A percentile compares a stretch with the other conserved stretches of the same genome.
Conservation (phyloP, 2,888 invertebrate species). For the Epistrophella euchroma region DNA sequence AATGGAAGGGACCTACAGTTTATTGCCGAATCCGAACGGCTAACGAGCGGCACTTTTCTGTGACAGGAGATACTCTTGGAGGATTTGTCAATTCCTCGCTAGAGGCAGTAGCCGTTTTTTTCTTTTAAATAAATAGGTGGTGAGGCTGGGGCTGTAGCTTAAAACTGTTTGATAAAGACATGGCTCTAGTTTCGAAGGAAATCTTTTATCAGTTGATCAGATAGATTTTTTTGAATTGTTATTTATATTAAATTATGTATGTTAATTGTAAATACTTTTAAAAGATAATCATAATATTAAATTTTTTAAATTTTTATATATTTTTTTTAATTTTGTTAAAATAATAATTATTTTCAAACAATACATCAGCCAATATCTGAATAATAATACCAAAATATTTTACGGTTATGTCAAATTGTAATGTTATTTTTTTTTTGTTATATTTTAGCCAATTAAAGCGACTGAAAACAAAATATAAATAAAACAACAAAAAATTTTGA, state of each 20-base stretch:
- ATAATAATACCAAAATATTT: constrained; percentile 10
- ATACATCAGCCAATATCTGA: constrained; percentile 1
- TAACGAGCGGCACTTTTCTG: too few relatives aligned
- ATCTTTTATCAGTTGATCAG: background rate
- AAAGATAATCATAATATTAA: background rate
- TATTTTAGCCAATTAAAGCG: constrained; percentile 66
- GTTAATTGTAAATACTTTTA: background rate
- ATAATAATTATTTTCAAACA: constrained; percentile 5
- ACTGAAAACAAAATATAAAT: constrained; percentile 14
- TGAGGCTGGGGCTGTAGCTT: too few relatives aligned
- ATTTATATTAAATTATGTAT: background rate
- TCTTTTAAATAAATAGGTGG: too few relatives aligned
- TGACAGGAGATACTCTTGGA: too few relatives aligned
- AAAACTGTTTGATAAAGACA: too few relatives aligned
- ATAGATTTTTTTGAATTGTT: background rate
- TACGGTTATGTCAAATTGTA: background rate
- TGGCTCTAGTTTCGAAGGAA: background rate
- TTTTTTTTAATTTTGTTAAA: background rate
- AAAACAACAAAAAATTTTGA: constrained; percentile 16
- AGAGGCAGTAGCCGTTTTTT: too few relatives aligned
- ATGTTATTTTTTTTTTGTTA: background rate
- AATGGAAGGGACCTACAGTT: too few relatives aligned
- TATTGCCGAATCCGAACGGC: too few relatives aligned
- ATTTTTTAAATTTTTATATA: background rate
- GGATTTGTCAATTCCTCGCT: too few relatives aligned